These are phyloP conservation scores for Rhingia rostrata DNA, from an alignment of 2,888 invertebrate species.

Conservation along the genomic window DNA sequence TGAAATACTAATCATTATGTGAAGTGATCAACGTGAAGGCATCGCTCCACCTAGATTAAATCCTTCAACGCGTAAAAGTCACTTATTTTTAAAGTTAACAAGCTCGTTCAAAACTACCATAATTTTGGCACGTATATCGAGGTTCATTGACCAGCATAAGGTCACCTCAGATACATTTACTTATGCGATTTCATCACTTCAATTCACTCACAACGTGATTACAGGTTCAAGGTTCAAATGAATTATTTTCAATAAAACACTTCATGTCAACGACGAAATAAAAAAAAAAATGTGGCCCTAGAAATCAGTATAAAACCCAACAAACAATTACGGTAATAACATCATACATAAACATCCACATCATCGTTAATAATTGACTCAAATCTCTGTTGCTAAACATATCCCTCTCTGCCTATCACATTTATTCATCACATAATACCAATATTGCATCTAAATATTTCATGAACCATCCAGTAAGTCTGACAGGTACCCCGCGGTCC, in stretches of 20 bases:
- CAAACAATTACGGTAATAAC: not conserved
- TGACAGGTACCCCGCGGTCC: not conserved
- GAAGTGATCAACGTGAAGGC: too few species aligned
- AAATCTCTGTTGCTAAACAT: not conserved
- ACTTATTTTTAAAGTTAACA: too few species aligned
- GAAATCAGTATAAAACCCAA: not conserved
- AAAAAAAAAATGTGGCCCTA: not conserved
- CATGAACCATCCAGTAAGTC: not conserved
- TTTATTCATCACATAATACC: too few species aligned
- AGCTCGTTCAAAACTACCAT: too few species aligned
- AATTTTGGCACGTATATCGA: too few species aligned
- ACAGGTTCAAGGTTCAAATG: slow-evolving; percentile 2
- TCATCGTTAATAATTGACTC: not conserved
- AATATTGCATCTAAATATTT: not conserved
- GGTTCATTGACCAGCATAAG: too few species aligned
- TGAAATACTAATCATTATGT: too few species aligned
- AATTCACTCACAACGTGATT: too few species aligned
- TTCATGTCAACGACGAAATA: not conserved
- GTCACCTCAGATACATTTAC: too few species aligned
- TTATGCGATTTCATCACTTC: too few species aligned
- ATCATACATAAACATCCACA: not conserved
- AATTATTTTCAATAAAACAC: not conserved
- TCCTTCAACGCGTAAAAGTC: too few species aligned
- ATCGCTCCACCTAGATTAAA: too few species aligned
- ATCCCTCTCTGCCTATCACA: not conserved